These are phyloP conservation scores for Aspidoscelis tigris DNA, from an alignment of 2,113 vertebrate genomes.

Conservation along the genomic window DNA sequence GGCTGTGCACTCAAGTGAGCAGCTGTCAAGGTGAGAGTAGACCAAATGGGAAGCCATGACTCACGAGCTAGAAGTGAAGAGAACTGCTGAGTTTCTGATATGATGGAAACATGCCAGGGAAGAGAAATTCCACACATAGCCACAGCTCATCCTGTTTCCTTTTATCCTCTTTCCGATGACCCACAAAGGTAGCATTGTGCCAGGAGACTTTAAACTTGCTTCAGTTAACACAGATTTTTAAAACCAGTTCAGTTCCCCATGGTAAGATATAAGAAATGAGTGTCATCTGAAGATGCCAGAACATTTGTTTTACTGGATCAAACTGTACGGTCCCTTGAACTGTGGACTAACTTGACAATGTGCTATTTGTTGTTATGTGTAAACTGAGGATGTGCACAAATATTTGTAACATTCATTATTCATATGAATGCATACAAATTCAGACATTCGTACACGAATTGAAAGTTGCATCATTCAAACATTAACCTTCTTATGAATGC, in stretches of 20 bases:
- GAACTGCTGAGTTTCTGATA: not conserved
- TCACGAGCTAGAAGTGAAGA: not conserved
- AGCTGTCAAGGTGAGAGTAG: not conserved
- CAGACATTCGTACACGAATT: no score
- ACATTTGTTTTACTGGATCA: not conserved
- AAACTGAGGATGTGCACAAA: no score
- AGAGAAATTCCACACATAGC: not conserved
- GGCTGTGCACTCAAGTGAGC: not conserved
- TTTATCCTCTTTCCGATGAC: not conserved
- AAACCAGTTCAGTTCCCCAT: not conserved
- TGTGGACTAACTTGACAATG: no score
- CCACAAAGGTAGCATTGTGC: no score
- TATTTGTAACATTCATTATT: no score
- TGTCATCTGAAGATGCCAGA: not conserved
- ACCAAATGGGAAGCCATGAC: not conserved
- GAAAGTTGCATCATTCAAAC: no score
- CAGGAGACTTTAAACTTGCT: no score
- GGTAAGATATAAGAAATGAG: not conserved
- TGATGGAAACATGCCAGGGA: not conserved
- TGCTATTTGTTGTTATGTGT: not conserved
- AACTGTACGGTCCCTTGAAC: not conserved
- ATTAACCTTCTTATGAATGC: no score
- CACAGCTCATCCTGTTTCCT: not conserved
- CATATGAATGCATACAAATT: no score
- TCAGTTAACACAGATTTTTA: accelerated